Percentiles rank a stretch among this genome's conserved stretches.
These are phyloP conservation scores for Hippopotamus amphibius DNA, from an alignment of 2,113 vertebrate genomes.

Conservation along the genomic window DNA sequence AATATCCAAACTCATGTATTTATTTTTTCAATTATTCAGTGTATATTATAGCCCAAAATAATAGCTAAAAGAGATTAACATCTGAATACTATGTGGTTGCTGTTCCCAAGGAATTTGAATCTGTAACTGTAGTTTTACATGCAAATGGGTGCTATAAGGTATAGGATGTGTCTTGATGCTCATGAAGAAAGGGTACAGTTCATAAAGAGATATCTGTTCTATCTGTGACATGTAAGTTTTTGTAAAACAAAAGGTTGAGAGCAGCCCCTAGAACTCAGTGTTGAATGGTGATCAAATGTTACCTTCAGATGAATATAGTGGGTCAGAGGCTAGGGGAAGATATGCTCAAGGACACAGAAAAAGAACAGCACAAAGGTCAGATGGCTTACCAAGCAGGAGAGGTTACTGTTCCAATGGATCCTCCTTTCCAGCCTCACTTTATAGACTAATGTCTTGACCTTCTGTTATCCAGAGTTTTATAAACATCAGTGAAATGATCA, in stretches of 20 bases:
- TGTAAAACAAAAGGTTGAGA: neutral
- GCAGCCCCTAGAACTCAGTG: neutral
- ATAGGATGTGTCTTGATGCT: neutral
- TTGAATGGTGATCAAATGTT: neutral
- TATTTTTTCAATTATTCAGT: neutral
- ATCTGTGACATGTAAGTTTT: neutral
- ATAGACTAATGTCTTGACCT: neutral
- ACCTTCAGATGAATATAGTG: neutral
- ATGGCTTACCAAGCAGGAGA: neutral
- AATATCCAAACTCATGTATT: neutral
- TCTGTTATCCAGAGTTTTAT: neutral
- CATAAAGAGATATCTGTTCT: neutral
- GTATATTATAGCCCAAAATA: neutral
- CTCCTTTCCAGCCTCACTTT: neutral
- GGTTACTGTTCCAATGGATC: neutral
- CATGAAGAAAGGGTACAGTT: neutral
- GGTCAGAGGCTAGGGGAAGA: rapidly evolving
- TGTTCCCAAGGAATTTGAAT: neutral
- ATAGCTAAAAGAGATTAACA: neutral
- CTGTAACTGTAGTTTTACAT: neutral
- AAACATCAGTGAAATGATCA: neutral
- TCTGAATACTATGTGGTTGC: neutral
- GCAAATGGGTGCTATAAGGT: neutral
- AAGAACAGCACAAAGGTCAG: neutral
- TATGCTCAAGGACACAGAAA: neutral